phyloP scores from a whole-genome alignment of 2,888 invertebrate genomes.

The Smittia aterrima region DNA sequence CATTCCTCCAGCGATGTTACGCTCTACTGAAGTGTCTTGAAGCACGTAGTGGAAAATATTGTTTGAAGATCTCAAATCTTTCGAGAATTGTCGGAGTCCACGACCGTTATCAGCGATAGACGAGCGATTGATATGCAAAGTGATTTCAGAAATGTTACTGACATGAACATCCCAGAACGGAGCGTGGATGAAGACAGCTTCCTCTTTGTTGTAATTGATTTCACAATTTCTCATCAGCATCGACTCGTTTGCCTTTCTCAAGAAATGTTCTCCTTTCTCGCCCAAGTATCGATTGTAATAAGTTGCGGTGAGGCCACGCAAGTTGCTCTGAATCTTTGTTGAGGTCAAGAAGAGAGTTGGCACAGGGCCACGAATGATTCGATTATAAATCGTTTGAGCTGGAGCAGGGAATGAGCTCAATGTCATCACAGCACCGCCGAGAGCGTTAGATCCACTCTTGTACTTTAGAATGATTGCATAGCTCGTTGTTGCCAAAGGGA shows the following conservation, averaged over 20 bases:
- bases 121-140: conserved; percentile 82
- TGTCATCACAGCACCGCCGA: conserved; percentile 79
- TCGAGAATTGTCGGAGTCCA: conserved; percentile 85
- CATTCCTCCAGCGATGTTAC: conserved; percentile 84
- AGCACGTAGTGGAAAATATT: conserved; percentile 95
- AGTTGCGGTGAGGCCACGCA: conserved; percentile 74
- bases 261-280: conserved; percentile 79
- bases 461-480: conserved; percentile 78
- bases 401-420: conserved; percentile 73
- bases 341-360: conserved; percentile 71
- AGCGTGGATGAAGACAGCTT: conserved; percentile 78
- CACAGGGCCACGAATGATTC: conserved; percentile 74
- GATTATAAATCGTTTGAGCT: conserved; percentile 68
- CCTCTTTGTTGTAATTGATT: conserved; percentile 74
- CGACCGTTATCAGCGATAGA: conserved; percentile 82
- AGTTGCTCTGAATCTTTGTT: conserved; percentile 76
- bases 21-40: conserved; percentile 80
- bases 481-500: conserved; percentile 84
- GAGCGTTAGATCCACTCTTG: conserved; percentile 71
- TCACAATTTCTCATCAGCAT: conserved; percentile 77
- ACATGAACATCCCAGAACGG: conserved; percentile 83
- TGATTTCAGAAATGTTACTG: conserved; percentile 86
- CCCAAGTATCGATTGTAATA: conserved; percentile 88
- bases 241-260: conserved; percentile 84
- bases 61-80: conserved; percentile 92